phyloP scores from a whole-genome alignment of 2,113 vertebrate species.

The Poeciliopsis occidentalis region DNA sequence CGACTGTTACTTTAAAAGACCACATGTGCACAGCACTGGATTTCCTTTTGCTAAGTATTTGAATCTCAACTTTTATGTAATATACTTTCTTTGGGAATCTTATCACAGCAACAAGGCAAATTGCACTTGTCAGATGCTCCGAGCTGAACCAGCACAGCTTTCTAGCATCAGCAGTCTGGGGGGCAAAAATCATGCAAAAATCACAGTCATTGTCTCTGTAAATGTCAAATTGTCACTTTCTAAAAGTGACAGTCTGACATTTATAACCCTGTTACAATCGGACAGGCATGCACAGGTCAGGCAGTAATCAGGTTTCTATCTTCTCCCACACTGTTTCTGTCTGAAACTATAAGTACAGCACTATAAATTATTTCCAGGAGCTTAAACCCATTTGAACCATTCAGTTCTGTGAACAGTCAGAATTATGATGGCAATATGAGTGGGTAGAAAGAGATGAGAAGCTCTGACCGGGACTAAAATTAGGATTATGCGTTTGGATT shows the following conservation, averaged over 20 bases:
- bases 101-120: not conserved
- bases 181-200: not conserved
- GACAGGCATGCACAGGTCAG: not conserved
- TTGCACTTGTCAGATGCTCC: not conserved
- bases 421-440: not conserved
- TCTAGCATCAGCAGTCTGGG: not conserved
- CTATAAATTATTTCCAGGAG: not conserved
- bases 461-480: conserved; percentile 2
- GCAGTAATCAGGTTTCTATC: not conserved
- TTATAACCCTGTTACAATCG: conserved; percentile 7
- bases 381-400: conserved; percentile 1
- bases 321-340: not conserved
- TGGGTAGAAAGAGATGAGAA: not conserved
- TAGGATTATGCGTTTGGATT: not conserved
- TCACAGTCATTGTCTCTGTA: not conserved
- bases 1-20: not conserved
- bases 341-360: not conserved
- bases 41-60: not conserved
- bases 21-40: not conserved
- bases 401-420: conserved; percentile 11
- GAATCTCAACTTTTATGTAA: not conserved
- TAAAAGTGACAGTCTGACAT: conserved; percentile 11
- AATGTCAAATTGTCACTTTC: not conserved
- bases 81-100: not conserved
- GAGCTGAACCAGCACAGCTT: not conserved